Evolutionary conservation across 2,113 vertebrate species (phyloP).

Genomic region (Petaurus breviceps): DNA sequence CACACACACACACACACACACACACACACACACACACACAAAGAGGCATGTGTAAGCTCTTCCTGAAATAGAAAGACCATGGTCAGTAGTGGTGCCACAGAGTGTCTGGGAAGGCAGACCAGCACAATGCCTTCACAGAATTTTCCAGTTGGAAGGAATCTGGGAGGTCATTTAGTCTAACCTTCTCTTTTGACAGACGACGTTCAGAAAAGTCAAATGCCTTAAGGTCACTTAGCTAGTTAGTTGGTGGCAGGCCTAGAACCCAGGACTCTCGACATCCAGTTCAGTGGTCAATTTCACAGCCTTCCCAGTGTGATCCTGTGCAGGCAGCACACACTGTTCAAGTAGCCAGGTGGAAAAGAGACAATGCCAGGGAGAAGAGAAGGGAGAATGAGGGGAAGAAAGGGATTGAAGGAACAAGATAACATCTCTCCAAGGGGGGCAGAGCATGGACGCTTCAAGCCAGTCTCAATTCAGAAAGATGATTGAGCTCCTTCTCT

Average conservation of each 20-base stretch:
- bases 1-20: background rate
- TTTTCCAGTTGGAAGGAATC: background rate
- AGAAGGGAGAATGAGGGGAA: background rate
- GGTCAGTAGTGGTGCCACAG: background rate
- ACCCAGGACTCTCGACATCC: background rate
- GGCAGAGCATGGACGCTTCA: background rate
- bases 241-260: background rate
- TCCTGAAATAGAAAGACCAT: background rate
- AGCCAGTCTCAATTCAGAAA: background rate
- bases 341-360: background rate
- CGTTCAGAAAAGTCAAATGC: background rate
- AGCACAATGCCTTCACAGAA: background rate
- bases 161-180: background rate
- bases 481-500: background rate
- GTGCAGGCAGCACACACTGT: background rate
- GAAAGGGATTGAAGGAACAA: background rate
- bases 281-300: background rate
- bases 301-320: background rate
- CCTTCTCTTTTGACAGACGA: background rate
- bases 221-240: background rate
- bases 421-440: too few relatives aligned
- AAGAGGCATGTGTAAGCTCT: background rate
- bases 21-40: background rate
- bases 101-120: background rate
- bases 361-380: background rate